Percentiles rank a stretch among this genome's conserved stretches.
Evolutionary conservation across 2,797 vertebrate genomes (phyloP).

Genomic region (Gephyroberyx darwinii): DNA sequence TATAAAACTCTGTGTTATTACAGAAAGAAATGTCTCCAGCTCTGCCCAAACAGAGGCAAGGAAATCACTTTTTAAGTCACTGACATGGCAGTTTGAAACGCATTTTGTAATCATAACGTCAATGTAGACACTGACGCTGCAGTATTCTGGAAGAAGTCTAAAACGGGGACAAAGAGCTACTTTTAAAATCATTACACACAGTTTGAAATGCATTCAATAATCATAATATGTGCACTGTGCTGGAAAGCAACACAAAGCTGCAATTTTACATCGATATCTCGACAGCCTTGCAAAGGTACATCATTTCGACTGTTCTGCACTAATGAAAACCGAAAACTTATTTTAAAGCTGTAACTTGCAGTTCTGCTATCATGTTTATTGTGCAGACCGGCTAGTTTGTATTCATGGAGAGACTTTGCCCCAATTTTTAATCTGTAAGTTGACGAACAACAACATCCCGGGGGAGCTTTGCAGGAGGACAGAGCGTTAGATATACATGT

Average conservation of each 20-base stretch:
- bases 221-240: neutral
- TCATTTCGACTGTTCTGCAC: neutral
- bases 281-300: neutral
- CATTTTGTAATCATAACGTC: conserved; percentile 32
- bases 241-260: neutral
- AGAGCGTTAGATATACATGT: neutral
- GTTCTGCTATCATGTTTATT: neutral
- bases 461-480: too few relatives aligned
- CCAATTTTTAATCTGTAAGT: too few relatives aligned
- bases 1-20: conserved; percentile 48
- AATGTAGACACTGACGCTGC: conserved; percentile 11
- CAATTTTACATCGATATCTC: neutral
- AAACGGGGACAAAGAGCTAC: conserved; percentile 23
- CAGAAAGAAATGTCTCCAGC: conserved; percentile 6
- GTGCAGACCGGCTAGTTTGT: neutral
- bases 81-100: conserved; percentile 35
- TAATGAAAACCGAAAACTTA: neutral
- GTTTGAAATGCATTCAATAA: conserved; percentile 15
- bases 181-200: conserved; percentile 18
- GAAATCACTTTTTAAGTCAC: conserved; percentile 43
- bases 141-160: conserved; percentile 20
- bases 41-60: conserved; percentile 19
- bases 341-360: neutral
- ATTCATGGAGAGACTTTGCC: too few relatives aligned
- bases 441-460: too few relatives aligned